Conservation (phyloP, 2,888 invertebrate species). For the Cryptus viduatorius region DNA sequence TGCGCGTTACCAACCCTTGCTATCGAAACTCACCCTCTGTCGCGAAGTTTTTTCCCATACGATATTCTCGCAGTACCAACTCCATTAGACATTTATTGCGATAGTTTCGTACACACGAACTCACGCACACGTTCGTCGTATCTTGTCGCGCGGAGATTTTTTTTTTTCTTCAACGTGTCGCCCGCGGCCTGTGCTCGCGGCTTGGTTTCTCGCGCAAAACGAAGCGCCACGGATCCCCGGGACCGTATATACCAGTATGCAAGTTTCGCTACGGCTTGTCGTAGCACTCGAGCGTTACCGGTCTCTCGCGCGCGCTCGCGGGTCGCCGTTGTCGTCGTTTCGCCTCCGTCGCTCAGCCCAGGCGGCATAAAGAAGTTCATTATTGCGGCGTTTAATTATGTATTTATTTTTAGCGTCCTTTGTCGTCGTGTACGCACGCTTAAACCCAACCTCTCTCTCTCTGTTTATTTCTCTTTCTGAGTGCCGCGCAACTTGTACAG, state of each 20-base stretch:
- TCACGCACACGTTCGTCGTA: background rate
- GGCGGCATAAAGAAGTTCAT: slow-evolving; percentile 81
- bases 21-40: background rate
- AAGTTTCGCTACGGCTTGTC: slow-evolving; percentile 44
- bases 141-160: background rate
- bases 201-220: slow-evolving; percentile 24
- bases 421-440: slow-evolving; percentile 70
- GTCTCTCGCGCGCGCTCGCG: slow-evolving; percentile 9
- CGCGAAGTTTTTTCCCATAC: background rate
- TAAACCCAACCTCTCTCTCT: background rate
- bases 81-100: slow-evolving; percentile 19
- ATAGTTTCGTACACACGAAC: background rate
- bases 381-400: slow-evolving; percentile 83
- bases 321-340: slow-evolving; percentile 51
- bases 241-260: background rate
- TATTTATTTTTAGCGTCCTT: slow-evolving; percentile 83
- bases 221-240: slow-evolving; percentile 8
- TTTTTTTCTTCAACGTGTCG: slow-evolving; percentile 14
- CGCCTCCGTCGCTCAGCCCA: slow-evolving; percentile 40
- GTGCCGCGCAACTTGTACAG: slow-evolving; percentile 9
- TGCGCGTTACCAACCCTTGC: background rate
- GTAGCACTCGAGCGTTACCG: slow-evolving; percentile 57
- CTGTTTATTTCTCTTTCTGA: slow-evolving; percentile 21
- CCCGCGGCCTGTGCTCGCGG: background rate
- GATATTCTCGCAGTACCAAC: background rate